A percentile compares a stretch with the other conserved stretches of the same genome.
These are phyloP conservation scores for Xiphophorus birchmanni DNA, from an alignment of 2,797 vertebrate genomes.

Conservation along the genomic window DNA sequence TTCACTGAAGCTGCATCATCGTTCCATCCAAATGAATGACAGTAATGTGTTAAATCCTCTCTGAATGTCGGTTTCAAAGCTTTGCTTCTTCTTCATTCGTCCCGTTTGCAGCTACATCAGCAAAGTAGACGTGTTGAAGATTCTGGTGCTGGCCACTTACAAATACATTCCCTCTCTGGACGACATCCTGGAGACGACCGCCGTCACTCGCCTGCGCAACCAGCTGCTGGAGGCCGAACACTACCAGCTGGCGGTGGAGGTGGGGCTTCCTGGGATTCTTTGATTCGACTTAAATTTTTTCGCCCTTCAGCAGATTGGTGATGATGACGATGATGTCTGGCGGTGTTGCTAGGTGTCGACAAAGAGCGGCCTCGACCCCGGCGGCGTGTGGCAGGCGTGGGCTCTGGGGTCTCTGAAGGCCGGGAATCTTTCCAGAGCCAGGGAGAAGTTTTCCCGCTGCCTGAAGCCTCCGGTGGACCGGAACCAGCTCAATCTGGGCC, in stretches of 20 bases:
- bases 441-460: conserved; percentile 92
- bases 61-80: background rate
- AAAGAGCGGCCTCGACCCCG: conserved; percentile 93
- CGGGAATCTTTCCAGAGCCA: conserved; percentile 85
- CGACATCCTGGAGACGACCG: conserved; percentile 90
- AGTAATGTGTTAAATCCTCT: background rate
- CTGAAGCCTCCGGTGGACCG: conserved; percentile 91
- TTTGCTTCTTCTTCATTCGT: background rate
- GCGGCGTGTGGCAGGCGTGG: conserved; percentile 96
- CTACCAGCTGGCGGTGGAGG: conserved; percentile 96
- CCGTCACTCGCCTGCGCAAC: conserved; percentile 91
- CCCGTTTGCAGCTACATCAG: conserved; percentile 90
- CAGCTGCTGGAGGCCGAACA: conserved; percentile 93
- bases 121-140: conserved; percentile 96
- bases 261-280: conserved; percentile 57
- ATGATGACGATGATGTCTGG: background rate
- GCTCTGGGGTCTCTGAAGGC: conserved; percentile 94
- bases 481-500: conserved; percentile 88
- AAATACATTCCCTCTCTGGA: conserved; percentile 92
- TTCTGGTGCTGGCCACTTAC: conserved; percentile 93
- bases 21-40: background rate
- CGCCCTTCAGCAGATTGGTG: background rate
- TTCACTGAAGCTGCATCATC: background rate
- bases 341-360: conserved; percentile 88
- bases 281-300: background rate